Evolutionary conservation across 1,140 invertebrate species (phyloP).

Genomic region (Brachionus paranguensis): DNA sequence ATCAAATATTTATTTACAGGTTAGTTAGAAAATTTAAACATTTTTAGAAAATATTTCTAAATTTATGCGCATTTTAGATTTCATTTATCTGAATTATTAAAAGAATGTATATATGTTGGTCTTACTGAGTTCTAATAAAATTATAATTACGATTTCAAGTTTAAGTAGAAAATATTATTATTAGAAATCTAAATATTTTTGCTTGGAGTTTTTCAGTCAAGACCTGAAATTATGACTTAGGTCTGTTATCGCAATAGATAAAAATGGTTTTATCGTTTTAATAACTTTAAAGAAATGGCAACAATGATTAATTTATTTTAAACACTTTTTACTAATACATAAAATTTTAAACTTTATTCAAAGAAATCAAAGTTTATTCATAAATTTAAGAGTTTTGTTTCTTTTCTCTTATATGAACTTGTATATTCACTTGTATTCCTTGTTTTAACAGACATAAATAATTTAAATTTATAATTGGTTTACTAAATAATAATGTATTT

Average conservation of each 20-base stretch:
- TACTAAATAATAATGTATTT: too few relatives aligned
- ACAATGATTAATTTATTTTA: not conserved
- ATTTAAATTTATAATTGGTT: too few relatives aligned
- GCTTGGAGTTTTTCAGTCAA: not conserved
- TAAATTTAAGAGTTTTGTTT: not conserved
- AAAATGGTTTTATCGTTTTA: not conserved
- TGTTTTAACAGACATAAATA: too few relatives aligned
- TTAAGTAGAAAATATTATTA: not conserved
- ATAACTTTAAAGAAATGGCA: not conserved
- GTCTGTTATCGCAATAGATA: not conserved
- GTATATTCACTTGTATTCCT: too few relatives aligned
- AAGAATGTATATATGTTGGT: not conserved
- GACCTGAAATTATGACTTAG: not conserved
- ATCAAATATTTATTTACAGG: conserved; percentile 4
- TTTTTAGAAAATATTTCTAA: not conserved
- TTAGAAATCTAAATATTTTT: not conserved
- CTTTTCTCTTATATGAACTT: too few relatives aligned
- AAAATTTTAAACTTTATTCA: not conserved
- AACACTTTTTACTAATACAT: not conserved
- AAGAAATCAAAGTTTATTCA: not conserved
- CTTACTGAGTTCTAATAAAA: not conserved
- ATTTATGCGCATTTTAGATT: not conserved
- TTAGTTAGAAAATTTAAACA: not conserved
- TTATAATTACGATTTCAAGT: not conserved
- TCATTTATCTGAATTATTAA: not conserved